phyloP scores from a whole-genome alignment of 2,888 invertebrate genomes.

The Oxycera nigricornis region DNA sequence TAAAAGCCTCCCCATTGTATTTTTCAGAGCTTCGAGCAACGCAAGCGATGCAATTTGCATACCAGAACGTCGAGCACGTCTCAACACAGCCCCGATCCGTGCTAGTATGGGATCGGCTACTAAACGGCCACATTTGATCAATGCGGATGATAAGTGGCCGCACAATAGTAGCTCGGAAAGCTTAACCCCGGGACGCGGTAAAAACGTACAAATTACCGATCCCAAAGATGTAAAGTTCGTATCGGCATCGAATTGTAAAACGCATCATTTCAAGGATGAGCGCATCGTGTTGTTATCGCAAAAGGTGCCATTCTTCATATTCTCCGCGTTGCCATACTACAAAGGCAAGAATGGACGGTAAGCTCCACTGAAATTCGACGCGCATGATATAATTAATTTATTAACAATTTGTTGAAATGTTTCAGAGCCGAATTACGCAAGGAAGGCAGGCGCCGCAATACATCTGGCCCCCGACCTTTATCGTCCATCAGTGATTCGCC shows the following conservation, averaged over 20 bases:
- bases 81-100: slow-evolving; percentile 60
- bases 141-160: slow-evolving; percentile 62
- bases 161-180: slow-evolving; percentile 84
- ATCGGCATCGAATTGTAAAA: slow-evolving; percentile 65
- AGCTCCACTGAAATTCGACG: slow-evolving; percentile 48
- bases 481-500: slow-evolving; percentile 83
- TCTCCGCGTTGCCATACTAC: slow-evolving; percentile 86
- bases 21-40: slow-evolving; percentile 63
- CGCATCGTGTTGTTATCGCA: slow-evolving; percentile 82
- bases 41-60: slow-evolving; percentile 53
- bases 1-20: slow-evolving; percentile 50
- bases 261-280: slow-evolving; percentile 77
- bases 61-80: slow-evolving; percentile 58
- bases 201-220: slow-evolving; percentile 62
- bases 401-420: background rate
- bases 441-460: slow-evolving; percentile 80
- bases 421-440: slow-evolving; percentile 71
- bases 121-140: slow-evolving; percentile 51
- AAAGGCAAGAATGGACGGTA: slow-evolving; percentile 72
- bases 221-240: slow-evolving; percentile 69
- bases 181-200: slow-evolving; percentile 66
- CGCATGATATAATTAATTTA: background rate
- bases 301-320: slow-evolving; percentile 83
- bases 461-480: slow-evolving; percentile 81
- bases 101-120: slow-evolving; percentile 48